A percentile compares a stretch with the other conserved stretches of the same genome.
Evolutionary conservation across 2,113 vertebrate genomes (phyloP).

Genomic region (Podocnemis expansa): DNA sequence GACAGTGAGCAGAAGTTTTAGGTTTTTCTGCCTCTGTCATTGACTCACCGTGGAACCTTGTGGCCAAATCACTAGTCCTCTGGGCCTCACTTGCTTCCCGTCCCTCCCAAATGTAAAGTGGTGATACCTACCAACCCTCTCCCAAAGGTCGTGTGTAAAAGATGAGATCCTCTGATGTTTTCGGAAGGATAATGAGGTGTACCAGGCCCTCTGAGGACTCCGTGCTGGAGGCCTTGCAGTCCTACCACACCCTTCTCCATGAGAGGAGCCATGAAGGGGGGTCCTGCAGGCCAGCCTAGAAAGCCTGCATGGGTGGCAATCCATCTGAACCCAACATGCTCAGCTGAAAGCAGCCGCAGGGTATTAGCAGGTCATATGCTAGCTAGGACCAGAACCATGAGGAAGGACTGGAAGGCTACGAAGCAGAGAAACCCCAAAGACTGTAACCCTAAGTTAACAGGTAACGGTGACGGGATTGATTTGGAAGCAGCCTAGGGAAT

Average conservation of each 20-base stretch:
- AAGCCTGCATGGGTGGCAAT: not conserved
- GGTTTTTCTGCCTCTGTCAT: not conserved
- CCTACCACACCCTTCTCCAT: too few species aligned
- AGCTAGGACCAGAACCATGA: not conserved
- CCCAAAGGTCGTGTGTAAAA: not conserved
- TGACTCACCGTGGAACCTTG: not conserved
- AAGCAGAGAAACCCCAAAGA: not conserved
- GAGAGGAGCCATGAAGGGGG: not conserved
- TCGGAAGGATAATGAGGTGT: not conserved
- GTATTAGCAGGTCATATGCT: not conserved
- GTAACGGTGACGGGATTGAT: not conserved
- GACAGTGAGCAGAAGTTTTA: not conserved
- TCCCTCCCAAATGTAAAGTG: not conserved
- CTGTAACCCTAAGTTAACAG: not conserved
- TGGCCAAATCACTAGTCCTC: not conserved
- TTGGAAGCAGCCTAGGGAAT: not conserved
- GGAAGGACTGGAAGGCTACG: not conserved
- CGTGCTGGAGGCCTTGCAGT: not conserved
- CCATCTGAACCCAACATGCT: not conserved
- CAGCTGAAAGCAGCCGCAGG: not conserved
- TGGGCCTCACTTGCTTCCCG: not conserved
- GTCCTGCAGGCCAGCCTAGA: not conserved
- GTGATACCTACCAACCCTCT: not conserved
- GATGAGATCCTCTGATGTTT: not conserved
- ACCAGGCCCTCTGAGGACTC: not conserved